Evolutionary conservation across 2,797 vertebrate genomes (phyloP).

Genomic region (Vultur gryphus): DNA sequence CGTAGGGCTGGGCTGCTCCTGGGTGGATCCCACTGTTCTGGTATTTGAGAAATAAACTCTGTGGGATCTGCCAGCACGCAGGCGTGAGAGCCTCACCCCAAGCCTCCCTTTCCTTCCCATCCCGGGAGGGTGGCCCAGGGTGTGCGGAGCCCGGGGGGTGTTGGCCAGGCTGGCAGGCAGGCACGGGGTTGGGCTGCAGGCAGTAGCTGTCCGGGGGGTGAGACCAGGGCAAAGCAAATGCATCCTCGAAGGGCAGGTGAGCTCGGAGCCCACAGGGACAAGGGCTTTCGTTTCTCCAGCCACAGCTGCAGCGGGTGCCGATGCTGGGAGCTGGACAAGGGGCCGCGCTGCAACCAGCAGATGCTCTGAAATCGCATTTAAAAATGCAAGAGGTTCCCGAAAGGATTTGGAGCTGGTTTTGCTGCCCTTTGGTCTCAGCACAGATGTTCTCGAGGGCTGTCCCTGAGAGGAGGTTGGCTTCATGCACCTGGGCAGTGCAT

Average conservation of each 20-base stretch:
- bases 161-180: neutral
- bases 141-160: neutral
- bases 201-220: too few relatives aligned
- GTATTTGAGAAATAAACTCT: neutral
- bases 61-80: neutral
- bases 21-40: neutral
- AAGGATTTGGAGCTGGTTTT: neutral
- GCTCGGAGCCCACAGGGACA: too few relatives aligned
- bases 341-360: neutral
- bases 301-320: neutral
- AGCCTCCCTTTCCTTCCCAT: neutral
- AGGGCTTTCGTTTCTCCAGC: too few relatives aligned
- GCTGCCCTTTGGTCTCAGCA: neutral
- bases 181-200: too few relatives aligned
- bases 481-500: neutral
- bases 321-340: neutral
- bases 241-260: too few relatives aligned
- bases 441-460: neutral
- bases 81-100: neutral
- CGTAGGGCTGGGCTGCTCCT: neutral
- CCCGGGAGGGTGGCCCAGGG: neutral
- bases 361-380: fast-evolving
- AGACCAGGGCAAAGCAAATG: too few relatives aligned
- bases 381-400: neutral
- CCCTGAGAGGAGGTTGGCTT: neutral